These are phyloP conservation scores for Eupithecia vulgata DNA, from an alignment of 2,888 invertebrate genomes.

Conservation along the genomic window DNA sequence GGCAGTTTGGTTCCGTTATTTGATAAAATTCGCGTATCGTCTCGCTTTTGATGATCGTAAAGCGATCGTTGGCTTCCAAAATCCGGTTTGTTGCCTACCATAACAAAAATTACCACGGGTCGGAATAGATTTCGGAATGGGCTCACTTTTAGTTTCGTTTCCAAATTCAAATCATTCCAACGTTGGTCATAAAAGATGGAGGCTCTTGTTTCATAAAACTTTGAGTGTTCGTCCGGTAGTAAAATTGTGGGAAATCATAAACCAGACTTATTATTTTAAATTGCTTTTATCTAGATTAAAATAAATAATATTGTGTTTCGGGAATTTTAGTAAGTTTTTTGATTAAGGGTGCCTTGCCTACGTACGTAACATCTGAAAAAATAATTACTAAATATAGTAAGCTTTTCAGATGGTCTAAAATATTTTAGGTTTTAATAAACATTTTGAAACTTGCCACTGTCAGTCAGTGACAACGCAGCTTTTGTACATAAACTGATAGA, in stretches of 20 bases:
- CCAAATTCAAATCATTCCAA: slow-evolving; percentile 32
- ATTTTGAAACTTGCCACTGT: neutral
- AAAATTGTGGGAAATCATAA: slow-evolving; percentile 45
- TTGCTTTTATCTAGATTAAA: slow-evolving; percentile 3
- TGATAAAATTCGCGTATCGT: slow-evolving; percentile 45
- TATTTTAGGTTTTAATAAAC: neutral
- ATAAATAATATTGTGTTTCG: neutral
- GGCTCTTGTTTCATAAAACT: slow-evolving; percentile 44
- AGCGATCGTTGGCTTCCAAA: slow-evolving; percentile 39
- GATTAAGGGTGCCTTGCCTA: neutral
- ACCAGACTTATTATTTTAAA: slow-evolving; percentile 26
- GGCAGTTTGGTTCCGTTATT: slow-evolving; percentile 13
- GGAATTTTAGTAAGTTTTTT: neutral
- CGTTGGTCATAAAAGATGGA: slow-evolving; percentile 38
- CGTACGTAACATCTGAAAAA: no score
- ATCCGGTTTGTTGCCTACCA: slow-evolving; percentile 44
- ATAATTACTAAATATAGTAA: no score
- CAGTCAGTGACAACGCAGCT: neutral
- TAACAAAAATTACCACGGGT: slow-evolving; percentile 37
- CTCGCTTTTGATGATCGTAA: slow-evolving; percentile 36
- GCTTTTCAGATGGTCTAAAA: neutral
- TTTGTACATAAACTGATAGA: neutral
- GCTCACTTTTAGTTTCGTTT: slow-evolving; percentile 47
- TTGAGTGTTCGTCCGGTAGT: slow-evolving; percentile 38
- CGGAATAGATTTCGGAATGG: slow-evolving; percentile 36